phyloP scores from a whole-genome alignment of 2,797 vertebrate genomes.

The Schizothorax lantsangensis region DNA sequence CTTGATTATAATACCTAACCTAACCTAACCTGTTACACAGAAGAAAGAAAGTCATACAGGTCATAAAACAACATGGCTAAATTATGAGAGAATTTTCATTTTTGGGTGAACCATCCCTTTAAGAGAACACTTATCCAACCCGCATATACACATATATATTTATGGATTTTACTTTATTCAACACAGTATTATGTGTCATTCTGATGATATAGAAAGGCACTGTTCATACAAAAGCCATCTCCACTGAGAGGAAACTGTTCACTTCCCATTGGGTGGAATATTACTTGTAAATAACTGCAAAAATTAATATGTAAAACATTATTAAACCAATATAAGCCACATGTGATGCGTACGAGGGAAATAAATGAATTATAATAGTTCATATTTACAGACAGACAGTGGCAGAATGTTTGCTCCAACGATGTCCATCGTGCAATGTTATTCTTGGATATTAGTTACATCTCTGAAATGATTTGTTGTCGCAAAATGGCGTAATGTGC shows the following conservation, averaged over 20 bases:
- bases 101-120: neutral
- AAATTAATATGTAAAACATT: neutral
- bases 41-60: neutral
- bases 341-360: neutral
- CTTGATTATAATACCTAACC: neutral
- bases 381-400: neutral
- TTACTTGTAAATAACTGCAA: neutral
- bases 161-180: neutral
- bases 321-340: neutral
- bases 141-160: neutral
- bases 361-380: neutral
- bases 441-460: conserved; percentile 32
- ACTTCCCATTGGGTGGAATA: neutral
- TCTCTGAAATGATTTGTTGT: conserved; percentile 30
- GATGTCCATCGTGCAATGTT: neutral
- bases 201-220: too few species aligned
- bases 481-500: conserved; percentile 18
- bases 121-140: neutral
- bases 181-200: neutral
- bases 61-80: neutral
- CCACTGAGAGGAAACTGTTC: neutral
- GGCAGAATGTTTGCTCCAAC: conserved; percentile 2
- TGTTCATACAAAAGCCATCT: neutral
- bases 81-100: too few species aligned
- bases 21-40: neutral